These are phyloP conservation scores for Frankliniella intonsa DNA, from an alignment of 2,888 invertebrate species.

Conservation along the genomic window DNA sequence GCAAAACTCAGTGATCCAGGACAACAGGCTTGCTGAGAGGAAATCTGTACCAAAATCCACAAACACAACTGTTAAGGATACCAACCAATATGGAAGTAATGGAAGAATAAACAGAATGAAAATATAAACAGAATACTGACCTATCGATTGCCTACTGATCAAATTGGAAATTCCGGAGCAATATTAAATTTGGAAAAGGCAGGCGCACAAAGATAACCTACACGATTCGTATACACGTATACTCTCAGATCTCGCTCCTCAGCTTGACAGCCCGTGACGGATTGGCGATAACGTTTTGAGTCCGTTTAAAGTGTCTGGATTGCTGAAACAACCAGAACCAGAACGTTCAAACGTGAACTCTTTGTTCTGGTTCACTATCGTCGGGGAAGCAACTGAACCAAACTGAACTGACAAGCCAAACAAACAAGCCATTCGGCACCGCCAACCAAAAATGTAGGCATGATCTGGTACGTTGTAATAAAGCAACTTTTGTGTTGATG, in stretches of 20 bases:
- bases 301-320: not conserved
- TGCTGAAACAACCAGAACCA: not conserved
- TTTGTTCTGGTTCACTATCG: too few relatives aligned
- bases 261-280: not conserved
- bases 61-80: not conserved
- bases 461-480: not conserved
- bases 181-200: not conserved
- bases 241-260: not conserved
- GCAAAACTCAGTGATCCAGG: not conserved
- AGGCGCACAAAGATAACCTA: not conserved
- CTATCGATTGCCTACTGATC: not conserved
- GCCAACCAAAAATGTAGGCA: not conserved
- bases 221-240: not conserved
- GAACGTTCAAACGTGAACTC: not conserved
- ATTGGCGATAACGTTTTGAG: not conserved
- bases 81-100: not conserved
- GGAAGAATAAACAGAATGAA: not conserved
- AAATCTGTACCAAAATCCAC: not conserved
- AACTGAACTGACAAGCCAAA: too few relatives aligned
- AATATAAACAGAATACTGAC: not conserved
- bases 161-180: not conserved
- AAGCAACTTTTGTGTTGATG: not conserved
- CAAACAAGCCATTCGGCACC: not conserved
- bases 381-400: too few relatives aligned
- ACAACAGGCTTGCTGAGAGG: not conserved